Percentiles rank a stretch among this genome's conserved stretches.
Conservation (phyloP, 2,888 invertebrate species). For the Muscina levida region DNA sequence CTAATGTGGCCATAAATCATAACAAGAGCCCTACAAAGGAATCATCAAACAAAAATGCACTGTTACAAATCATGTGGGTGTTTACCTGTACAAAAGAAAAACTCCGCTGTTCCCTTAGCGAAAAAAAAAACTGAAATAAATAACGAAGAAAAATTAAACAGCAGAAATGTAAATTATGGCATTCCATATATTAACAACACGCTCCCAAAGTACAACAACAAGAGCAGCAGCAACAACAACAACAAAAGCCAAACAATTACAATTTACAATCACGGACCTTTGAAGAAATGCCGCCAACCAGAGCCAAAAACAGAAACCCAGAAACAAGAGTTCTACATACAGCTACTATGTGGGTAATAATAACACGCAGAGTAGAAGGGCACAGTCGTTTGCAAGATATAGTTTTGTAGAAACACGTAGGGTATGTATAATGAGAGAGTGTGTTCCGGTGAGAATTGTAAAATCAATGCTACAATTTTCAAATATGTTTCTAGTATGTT, state of each 20-base stretch:
- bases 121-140: constrained; percentile 18
- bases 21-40: constrained; percentile 53
- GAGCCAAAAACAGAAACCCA: constrained; percentile 7
- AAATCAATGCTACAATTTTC: no score
- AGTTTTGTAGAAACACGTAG: no score
- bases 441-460: background rate
- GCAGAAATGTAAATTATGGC: constrained; percentile 62
- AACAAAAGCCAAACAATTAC: background rate
- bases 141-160: constrained; percentile 35
- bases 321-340: constrained; percentile 12
- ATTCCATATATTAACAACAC: constrained; percentile 59
- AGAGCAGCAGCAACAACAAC: constrained; percentile 54
- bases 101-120: constrained; percentile 19
- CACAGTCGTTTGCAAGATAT: background rate
- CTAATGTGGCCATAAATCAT: constrained; percentile 61
- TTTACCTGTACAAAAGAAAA: constrained; percentile 27
- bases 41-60: constrained; percentile 37
- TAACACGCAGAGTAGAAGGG: constrained; percentile 4
- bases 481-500: no score
- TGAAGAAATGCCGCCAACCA: constrained; percentile 27
- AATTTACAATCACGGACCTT: constrained; percentile 54
- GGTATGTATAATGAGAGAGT: background rate
- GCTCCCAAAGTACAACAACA: constrained; percentile 59
- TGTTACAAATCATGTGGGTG: constrained; percentile 53
- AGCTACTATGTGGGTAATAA: background rate